Conservation (phyloP, 2,113 vertebrate genomes). For the Jaculus jaculus region DNA sequence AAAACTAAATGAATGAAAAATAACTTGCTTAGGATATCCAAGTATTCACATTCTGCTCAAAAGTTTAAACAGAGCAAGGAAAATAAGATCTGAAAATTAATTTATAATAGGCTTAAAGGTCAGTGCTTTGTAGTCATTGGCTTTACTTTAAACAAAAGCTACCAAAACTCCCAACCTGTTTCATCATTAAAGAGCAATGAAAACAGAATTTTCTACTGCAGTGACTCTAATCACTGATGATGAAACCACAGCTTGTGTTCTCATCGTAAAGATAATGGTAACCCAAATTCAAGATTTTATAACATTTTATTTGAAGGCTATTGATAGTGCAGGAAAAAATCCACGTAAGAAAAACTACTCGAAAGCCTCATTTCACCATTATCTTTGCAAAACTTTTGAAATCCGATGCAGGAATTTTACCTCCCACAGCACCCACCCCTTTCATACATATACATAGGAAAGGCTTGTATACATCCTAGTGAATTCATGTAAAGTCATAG, state of each 20-base stretch:
- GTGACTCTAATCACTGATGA: background rate
- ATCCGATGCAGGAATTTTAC: background rate
- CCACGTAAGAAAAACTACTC: background rate
- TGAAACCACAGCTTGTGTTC: background rate
- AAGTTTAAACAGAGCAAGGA: background rate
- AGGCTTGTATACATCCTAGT: background rate
- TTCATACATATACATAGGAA: background rate
- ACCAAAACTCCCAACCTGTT: constrained; percentile 1
- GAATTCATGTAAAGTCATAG: constrained; percentile 9
- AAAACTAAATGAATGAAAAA: constrained; percentile 23
- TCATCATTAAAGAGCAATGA: constrained; percentile 10
- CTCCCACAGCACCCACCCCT: background rate
- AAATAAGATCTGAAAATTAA: constrained; percentile 10
- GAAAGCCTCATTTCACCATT: constrained; percentile 33
- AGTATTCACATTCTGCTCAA: constrained; percentile 7
- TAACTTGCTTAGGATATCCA: constrained; percentile 21
- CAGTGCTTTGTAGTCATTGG: background rate
- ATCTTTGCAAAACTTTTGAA: constrained; percentile 8
- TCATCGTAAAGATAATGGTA: constrained; percentile 14
- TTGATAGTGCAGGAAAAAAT: background rate
- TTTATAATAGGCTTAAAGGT: constrained; percentile 11
- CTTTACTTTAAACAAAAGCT: constrained; percentile 30
- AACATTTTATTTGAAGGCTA: constrained; percentile 63
- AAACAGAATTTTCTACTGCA: background rate
- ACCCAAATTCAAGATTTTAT: constrained; percentile 8